phyloP scores from a whole-genome alignment of 2,113 vertebrate genomes.

The Poecilia latipinna region DNA sequence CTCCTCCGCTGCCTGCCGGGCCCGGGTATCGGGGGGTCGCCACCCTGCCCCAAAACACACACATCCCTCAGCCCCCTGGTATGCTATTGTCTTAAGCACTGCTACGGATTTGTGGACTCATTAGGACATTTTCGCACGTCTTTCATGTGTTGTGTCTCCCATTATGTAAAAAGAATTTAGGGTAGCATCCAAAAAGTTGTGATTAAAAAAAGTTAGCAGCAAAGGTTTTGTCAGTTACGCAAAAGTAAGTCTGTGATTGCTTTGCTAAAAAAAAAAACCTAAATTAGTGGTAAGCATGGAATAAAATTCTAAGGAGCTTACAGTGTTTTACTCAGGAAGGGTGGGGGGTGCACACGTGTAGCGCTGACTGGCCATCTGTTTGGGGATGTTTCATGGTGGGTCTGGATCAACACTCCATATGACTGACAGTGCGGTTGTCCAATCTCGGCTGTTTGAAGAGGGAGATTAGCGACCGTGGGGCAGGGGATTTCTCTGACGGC shows the following conservation, averaged over 20 bases:
- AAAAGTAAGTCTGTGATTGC: constrained; percentile 34
- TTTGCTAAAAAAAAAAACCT: constrained; percentile 53
- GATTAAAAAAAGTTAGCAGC: not conserved
- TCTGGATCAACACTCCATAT: constrained; percentile 53
- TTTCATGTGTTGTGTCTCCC: constrained; percentile 21
- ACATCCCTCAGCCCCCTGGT: constrained; percentile 58
- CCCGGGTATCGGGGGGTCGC: constrained; percentile 54
- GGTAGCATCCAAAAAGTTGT: not conserved
- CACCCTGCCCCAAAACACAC: constrained; percentile 68
- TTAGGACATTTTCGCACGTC: constrained; percentile 40
- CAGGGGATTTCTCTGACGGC: constrained; percentile 15
- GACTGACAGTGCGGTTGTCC: constrained; percentile 72
- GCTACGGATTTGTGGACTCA: constrained; percentile 52
- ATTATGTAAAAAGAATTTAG: not conserved
- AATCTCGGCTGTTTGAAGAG: constrained; percentile 53
- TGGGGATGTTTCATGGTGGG: constrained; percentile 65
- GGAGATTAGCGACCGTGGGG: not conserved
- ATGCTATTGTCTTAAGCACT: constrained; percentile 69
- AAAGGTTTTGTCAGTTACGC: not conserved
- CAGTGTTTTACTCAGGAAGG: constrained; percentile 64
- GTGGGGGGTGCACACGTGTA: constrained; percentile 64
- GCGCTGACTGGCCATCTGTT: constrained; percentile 77
- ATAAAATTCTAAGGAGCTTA: constrained; percentile 79
- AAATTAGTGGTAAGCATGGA: constrained; percentile 74
- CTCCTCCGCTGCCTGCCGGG: constrained; percentile 48